Percentiles rank a stretch among this genome's conserved stretches.
Conservation (phyloP, 2,797 vertebrate species). For the Trachops cirrhosus region DNA sequence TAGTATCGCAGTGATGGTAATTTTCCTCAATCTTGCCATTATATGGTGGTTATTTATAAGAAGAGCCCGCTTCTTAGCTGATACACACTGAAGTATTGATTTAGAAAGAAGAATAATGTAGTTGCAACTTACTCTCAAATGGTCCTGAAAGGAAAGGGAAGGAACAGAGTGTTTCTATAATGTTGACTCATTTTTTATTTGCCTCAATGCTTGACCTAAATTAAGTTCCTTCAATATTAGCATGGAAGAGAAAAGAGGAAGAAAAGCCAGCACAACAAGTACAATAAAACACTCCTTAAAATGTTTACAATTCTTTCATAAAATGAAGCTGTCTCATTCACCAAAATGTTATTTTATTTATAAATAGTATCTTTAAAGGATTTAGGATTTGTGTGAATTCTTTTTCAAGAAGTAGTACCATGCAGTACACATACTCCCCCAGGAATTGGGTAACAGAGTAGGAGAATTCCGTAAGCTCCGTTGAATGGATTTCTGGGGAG, state of each 20-base stretch:
- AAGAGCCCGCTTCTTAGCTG: neutral
- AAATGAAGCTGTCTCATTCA: conserved; percentile 14
- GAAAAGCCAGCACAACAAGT: neutral
- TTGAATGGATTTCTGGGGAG: neutral
- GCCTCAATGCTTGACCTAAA: neutral
- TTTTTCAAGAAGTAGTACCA: neutral
- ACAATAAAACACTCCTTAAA: neutral
- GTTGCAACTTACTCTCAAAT: neutral
- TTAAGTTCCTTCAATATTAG: neutral
- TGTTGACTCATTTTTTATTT: neutral
- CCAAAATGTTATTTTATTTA: conserved; percentile 8
- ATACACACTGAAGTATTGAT: neutral
- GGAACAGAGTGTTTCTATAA: too few relatives aligned
- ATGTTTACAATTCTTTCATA: neutral
- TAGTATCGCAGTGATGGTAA: neutral
- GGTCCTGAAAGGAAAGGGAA: neutral
- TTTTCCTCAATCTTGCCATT: neutral
- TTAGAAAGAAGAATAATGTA: neutral
- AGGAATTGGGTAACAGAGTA: neutral
- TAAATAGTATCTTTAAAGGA: neutral
- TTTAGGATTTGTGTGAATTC: neutral
- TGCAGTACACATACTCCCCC: neutral
- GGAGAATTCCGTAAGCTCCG: neutral
- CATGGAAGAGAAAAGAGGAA: neutral
- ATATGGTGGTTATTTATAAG: neutral